Percentiles rank a stretch among this genome's conserved stretches.
phyloP scores from a whole-genome alignment of 2,797 vertebrate genomes.

The Pipistrellus pipistrellus region DNA sequence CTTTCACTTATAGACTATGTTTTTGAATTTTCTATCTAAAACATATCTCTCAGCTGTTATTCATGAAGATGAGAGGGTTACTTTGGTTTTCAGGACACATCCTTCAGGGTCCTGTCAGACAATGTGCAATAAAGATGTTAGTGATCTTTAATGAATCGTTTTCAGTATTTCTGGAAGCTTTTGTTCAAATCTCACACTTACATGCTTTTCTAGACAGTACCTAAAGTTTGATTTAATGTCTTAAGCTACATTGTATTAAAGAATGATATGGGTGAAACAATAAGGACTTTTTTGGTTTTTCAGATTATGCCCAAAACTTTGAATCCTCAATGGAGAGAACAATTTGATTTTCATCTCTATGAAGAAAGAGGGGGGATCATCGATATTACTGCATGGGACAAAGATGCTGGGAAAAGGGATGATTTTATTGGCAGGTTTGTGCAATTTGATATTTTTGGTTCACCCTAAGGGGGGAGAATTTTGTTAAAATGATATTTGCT shows the following conservation, averaged over 20 bases:
- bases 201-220: neutral
- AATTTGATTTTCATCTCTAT: slow-evolving; percentile 98
- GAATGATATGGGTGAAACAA: neutral
- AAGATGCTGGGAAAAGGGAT: slow-evolving; percentile 96
- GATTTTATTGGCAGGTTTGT: slow-evolving; percentile 98
- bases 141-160: neutral
- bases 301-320: slow-evolving; percentile 96
- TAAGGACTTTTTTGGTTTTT: slow-evolving; percentile 68
- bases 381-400: slow-evolving; percentile 98
- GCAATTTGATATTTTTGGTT: slow-evolving; percentile 49
- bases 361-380: slow-evolving; percentile 95
- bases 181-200: slow-evolving; percentile 23
- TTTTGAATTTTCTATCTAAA: slow-evolving; percentile 47
- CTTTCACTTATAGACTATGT: neutral
- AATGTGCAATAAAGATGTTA: slow-evolving; percentile 43
- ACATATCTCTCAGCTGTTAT: slow-evolving; percentile 13
- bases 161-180: neutral
- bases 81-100: slow-evolving; percentile 63
- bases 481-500: slow-evolving; percentile 59
- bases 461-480: neutral
- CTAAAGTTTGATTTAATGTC: slow-evolving; percentile 53
- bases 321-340: slow-evolving; percentile 98
- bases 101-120: slow-evolving; percentile 45
- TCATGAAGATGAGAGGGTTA: neutral
- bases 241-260: neutral